A percentile compares a stretch with the other conserved stretches of the same genome.
Conservation (phyloP, 2,797 vertebrate genomes). For the Diglossa cyanea region DNA sequence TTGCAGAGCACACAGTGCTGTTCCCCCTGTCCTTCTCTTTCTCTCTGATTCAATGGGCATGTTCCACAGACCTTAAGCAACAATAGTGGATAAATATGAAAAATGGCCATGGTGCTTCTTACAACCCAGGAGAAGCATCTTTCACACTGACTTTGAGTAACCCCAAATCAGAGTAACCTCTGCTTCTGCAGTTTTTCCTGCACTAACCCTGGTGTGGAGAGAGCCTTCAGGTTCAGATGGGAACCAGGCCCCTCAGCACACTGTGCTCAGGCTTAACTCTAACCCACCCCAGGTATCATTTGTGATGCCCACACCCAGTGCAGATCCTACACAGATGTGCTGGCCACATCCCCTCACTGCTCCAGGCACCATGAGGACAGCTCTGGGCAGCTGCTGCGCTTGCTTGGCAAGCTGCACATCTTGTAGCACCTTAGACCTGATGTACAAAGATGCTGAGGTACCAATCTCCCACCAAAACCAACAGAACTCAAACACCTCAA, state of each 20-base stretch:
- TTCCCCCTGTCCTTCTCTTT: background rate
- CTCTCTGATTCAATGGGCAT: background rate
- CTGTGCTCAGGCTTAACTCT: background rate
- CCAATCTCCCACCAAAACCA: background rate
- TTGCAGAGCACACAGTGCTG: background rate
- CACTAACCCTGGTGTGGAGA: background rate
- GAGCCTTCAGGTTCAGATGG: background rate
- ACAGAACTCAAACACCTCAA: background rate
- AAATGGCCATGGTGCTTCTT: background rate
- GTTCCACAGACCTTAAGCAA: background rate
- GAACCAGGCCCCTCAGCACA: background rate
- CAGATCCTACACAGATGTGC: background rate
- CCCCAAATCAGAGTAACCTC: background rate
- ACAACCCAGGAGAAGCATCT: background rate
- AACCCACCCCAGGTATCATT: background rate
- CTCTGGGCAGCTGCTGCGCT: background rate
- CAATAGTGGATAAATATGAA: background rate
- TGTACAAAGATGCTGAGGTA: background rate
- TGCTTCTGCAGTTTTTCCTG: background rate
- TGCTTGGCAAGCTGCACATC: background rate
- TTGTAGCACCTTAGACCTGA: background rate
- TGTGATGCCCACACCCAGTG: background rate
- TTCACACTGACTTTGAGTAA: background rate
- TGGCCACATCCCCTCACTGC: background rate
- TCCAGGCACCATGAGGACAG: fast-evolving